phyloP scores from a whole-genome alignment of 1,140 invertebrate genomes.

The Zophobas atratus region DNA sequence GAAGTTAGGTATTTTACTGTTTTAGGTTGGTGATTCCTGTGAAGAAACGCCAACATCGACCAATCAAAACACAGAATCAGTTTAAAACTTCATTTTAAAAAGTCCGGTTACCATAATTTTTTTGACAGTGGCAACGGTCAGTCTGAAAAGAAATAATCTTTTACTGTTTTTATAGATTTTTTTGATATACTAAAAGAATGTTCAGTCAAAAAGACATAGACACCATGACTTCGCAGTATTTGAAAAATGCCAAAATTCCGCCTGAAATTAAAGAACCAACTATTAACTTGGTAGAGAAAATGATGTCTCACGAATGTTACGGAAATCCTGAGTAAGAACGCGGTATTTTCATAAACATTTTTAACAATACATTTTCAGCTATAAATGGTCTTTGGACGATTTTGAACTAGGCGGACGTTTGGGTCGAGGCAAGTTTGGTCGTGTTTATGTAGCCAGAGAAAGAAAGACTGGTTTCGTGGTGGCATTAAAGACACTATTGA shows the following conservation, averaged over 20 bases:
- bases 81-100: no score
- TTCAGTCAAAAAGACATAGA: constrained; percentile 16
- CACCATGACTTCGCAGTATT: constrained; percentile 46
- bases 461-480: constrained; percentile 88
- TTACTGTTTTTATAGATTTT: no score
- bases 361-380: constrained; percentile 69
- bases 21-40: no score
- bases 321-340: constrained; percentile 60
- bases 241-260: constrained; percentile 53
- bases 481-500: constrained; percentile 93
- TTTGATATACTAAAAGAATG: no score
- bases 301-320: constrained; percentile 69
- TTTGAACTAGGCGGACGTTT: constrained; percentile 90
- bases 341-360: no score
- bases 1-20: no score
- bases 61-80: no score
- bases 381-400: constrained; percentile 82
- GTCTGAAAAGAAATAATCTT: no score
- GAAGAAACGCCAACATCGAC: no score
- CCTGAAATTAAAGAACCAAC: constrained; percentile 19
- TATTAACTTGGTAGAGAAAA: constrained; percentile 63
- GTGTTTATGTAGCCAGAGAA: constrained; percentile 93
- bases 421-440: constrained; percentile 93
- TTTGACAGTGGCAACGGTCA: no score
- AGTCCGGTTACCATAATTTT: no score